Percentiles rank a stretch among this genome's conserved stretches.
phyloP scores from a whole-genome alignment of 1,140 invertebrate genomes.

The Thaumetopoea pityocampa region DNA sequence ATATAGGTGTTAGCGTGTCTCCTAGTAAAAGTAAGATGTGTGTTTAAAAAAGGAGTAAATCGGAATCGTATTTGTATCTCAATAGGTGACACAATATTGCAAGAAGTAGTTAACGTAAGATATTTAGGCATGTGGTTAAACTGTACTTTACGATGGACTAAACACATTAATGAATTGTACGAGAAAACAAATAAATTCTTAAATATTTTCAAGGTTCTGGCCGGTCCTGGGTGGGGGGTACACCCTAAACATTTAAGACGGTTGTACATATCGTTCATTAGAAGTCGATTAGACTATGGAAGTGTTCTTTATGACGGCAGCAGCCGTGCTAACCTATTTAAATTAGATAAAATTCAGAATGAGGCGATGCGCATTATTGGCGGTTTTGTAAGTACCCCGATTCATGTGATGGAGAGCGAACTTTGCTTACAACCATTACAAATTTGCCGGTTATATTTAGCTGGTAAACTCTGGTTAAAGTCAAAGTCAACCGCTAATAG shows the following conservation, averaged over 20 bases:
- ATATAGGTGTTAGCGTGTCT: too few relatives aligned
- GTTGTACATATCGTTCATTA: neutral
- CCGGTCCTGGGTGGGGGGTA: neutral
- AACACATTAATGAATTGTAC: neutral
- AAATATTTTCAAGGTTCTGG: constrained; percentile 2
- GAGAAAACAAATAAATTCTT: neutral
- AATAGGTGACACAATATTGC: too few relatives aligned
- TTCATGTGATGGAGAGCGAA: constrained; percentile 3
- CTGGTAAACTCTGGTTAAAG: neutral
- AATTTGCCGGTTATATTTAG: neutral
- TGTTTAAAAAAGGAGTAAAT: too few relatives aligned
- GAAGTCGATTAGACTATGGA: constrained; percentile 2
- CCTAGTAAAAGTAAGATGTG: too few relatives aligned
- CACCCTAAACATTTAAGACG: neutral
- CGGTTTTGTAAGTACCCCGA: constrained; percentile 1
- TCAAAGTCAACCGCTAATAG: too few relatives aligned
- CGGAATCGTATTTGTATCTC: too few relatives aligned
- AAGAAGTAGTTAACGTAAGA: neutral
- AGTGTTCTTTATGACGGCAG: neutral
- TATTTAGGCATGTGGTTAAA: neutral
- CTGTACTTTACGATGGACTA: neutral
- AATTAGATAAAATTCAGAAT: constrained; percentile 1
- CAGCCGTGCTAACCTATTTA: neutral
- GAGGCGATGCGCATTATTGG: neutral
- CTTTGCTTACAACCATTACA: neutral